Conservation (phyloP, 2,797 vertebrate genomes). For the Pteropus rufus region DNA sequence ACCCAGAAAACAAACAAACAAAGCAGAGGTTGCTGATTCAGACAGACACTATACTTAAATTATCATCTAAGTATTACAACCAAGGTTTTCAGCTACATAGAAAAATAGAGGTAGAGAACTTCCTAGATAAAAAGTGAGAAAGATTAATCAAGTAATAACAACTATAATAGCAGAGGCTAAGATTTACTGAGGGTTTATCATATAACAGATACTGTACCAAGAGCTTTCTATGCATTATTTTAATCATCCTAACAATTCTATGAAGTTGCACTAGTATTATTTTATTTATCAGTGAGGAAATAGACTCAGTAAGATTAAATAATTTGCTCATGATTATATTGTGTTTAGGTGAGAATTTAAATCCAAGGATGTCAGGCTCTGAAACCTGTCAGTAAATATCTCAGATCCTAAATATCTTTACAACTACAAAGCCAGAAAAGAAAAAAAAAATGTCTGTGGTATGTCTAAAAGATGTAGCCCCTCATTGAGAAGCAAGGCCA, state of each 20-base stretch:
- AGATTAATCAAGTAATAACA: neutral
- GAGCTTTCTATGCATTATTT: neutral
- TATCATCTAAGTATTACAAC: neutral
- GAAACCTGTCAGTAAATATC: neutral
- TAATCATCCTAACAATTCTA: neutral
- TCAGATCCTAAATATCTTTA: neutral
- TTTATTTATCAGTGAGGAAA: neutral
- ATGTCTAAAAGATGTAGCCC: neutral
- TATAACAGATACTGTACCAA: neutral
- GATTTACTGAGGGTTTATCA: neutral
- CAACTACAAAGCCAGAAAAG: neutral
- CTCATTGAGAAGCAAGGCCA: neutral
- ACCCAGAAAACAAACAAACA: neutral
- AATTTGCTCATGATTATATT: neutral
- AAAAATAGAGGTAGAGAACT: neutral
- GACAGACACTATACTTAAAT: neutral
- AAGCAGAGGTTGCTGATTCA: neutral
- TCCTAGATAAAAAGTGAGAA: constrained; percentile 13
- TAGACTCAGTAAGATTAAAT: neutral
- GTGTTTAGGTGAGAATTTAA: neutral
- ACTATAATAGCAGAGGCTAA: neutral
- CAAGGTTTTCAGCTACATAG: neutral
- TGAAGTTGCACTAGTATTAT: neutral
- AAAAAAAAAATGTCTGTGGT: neutral
- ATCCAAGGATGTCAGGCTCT: neutral